Conservation (phyloP, 2,113 vertebrate genomes). For the Gymnarchus niloticus region DNA sequence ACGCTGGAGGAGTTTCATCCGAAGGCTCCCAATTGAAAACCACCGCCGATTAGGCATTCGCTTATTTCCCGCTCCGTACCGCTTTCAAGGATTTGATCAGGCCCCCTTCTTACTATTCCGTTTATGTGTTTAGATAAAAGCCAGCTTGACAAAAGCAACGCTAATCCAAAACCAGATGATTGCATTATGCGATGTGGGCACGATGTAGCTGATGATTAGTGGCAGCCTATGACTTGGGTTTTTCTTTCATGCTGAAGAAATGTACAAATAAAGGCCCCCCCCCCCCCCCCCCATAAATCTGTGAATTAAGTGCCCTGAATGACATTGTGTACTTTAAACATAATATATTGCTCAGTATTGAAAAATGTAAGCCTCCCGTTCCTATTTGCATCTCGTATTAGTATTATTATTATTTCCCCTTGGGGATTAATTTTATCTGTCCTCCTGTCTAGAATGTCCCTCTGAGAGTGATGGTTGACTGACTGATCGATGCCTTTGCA, state of each 20-base stretch:
- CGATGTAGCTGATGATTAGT: neutral
- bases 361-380: too few relatives aligned
- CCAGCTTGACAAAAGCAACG: neutral
- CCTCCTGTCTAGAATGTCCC: neutral
- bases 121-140: neutral
- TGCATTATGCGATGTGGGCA: neutral
- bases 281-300: too few relatives aligned
- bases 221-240: neutral
- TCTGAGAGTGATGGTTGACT: neutral
- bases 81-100: neutral
- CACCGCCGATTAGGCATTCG: neutral
- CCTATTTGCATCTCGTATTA: neutral
- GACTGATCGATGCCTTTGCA: slow-evolving; percentile 17
- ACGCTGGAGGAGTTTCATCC: neutral
- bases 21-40: neutral
- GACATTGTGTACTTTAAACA: too few relatives aligned
- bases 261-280: neutral
- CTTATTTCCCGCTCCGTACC: neutral
- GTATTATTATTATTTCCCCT: too few relatives aligned
- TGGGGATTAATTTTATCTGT: neutral
- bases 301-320: too few relatives aligned
- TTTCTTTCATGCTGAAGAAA: neutral
- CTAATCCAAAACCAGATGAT: neutral
- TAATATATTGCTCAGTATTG: too few relatives aligned
- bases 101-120: neutral